These are phyloP conservation scores for Enteromius anoplus DNA, from an alignment of 2,797 vertebrate genomes.

Conservation along the genomic window DNA sequence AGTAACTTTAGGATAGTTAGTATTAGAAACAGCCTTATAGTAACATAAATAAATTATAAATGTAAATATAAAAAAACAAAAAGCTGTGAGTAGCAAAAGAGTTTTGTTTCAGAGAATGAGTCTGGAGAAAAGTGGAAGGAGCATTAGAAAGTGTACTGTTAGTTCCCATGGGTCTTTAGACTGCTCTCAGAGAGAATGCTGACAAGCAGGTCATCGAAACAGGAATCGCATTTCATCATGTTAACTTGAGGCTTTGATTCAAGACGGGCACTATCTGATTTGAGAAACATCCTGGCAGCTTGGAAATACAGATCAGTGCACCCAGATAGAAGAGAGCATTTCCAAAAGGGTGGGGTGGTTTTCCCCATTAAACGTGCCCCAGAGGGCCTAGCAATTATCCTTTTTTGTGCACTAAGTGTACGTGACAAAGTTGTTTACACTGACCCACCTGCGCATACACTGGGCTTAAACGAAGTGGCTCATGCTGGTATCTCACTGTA, in stretches of 20 bases:
- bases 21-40: background rate
- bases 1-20: background rate
- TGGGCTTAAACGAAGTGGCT: constrained; percentile 8
- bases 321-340: constrained; percentile 57
- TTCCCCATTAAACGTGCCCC: constrained; percentile 57
- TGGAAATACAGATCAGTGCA: constrained; percentile 53
- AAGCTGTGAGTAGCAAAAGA: background rate
- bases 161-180: constrained; percentile 62
- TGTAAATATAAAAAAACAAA: background rate
- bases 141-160: constrained; percentile 68
- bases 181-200: constrained; percentile 61
- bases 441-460: constrained; percentile 26
- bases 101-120: background rate
- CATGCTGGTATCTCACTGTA: background rate
- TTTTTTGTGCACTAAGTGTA: constrained; percentile 48
- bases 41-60: background rate
- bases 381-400: constrained; percentile 57
- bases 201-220: constrained; percentile 61
- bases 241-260: constrained; percentile 59
- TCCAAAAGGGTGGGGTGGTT: constrained; percentile 65
- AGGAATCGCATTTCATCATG: constrained; percentile 69
- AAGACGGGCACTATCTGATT: constrained; percentile 43
- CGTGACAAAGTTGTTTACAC: constrained; percentile 35
- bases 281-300: constrained; percentile 47
- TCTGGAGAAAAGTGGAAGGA: constrained; percentile 74